Conservation (phyloP, 2,113 vertebrate genomes). For the Pardalotus punctatus region DNA sequence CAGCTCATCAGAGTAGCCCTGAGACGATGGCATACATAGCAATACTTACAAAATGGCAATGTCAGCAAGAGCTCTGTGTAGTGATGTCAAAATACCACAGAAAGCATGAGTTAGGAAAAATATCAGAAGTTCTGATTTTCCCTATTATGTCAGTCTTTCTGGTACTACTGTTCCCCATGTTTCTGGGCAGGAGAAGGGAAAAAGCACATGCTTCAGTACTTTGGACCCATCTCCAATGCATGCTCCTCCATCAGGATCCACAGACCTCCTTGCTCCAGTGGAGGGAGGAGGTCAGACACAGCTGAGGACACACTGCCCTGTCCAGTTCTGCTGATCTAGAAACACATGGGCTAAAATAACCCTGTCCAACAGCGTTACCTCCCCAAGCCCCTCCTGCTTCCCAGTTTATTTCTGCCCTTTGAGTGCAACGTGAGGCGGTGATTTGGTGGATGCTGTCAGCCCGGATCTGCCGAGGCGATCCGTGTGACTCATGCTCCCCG, state of each 20-base stretch:
- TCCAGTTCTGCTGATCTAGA: not conserved
- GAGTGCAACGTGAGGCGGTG: not conserved
- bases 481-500: constrained; percentile 34
- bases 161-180: not conserved
- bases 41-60: not conserved
- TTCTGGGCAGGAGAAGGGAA: not conserved
- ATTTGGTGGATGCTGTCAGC: constrained; percentile 14
- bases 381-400: not conserved
- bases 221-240: not conserved
- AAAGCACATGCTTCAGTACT: not conserved
- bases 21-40: not conserved
- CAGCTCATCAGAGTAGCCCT: not conserved
- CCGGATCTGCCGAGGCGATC: not conserved
- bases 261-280: not conserved
- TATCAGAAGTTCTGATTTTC: not conserved
- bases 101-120: not conserved
- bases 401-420: constrained; percentile 6
- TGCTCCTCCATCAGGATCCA: not conserved
- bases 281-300: not conserved
- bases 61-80: not conserved
- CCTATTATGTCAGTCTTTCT: not conserved
- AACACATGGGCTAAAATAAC: not conserved
- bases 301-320: not conserved
- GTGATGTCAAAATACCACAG: not conserved
- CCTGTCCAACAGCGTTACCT: not conserved